Percentiles rank a stretch among this genome's conserved stretches.
These are phyloP conservation scores for Pachyseris speciosa DNA, from an alignment of 64 coral and sea anemone genomes.

Conservation along the genomic window DNA sequence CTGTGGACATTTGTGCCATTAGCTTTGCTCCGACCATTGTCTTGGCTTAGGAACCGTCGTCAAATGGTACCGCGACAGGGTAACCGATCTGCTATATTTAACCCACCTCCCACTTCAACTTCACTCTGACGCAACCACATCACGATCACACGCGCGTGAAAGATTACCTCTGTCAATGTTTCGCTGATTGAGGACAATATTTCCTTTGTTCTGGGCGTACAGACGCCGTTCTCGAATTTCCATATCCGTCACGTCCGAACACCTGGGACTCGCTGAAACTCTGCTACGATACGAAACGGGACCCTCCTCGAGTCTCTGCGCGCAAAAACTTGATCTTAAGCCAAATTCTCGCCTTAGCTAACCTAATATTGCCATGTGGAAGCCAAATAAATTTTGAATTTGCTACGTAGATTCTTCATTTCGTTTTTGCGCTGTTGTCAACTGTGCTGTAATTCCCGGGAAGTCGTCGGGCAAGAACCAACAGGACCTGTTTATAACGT, in stretches of 20 bases:
- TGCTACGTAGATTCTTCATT: no score
- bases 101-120: not conserved
- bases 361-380: no score
- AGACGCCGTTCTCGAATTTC: not conserved
- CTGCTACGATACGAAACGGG: not conserved
- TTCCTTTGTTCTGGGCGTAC: not conserved
- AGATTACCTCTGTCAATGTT: not conserved
- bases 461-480: not conserved
- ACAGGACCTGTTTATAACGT: not conserved
- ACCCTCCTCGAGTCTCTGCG: no score
- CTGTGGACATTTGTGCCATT: not conserved
- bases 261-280: slow-evolving; percentile 13
- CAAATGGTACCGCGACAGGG: slow-evolving; percentile 8
- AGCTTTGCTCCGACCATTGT: not conserved
- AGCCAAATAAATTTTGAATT: no score
- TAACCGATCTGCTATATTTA: not conserved
- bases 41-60: not conserved
- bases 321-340: no score
- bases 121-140: slow-evolving; percentile 7
- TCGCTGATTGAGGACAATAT: not conserved
- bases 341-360: no score
- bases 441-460: no score
- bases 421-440: no score
- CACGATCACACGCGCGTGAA: not conserved
- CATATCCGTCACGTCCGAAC: slow-evolving; percentile 13